phyloP scores from a whole-genome alignment of 2,888 invertebrate genomes.

The Eumacrocentrus americanus region DNA sequence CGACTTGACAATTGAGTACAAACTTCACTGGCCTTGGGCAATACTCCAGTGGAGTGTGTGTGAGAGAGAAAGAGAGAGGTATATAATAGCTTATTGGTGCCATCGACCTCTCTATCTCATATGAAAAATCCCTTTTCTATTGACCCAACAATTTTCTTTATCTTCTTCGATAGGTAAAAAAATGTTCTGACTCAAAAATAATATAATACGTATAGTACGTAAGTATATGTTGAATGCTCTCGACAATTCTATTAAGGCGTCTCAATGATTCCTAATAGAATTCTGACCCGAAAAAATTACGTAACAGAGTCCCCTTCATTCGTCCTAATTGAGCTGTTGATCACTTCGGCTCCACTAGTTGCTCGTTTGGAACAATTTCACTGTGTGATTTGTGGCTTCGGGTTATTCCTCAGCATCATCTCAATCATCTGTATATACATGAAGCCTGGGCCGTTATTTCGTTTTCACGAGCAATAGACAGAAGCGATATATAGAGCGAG shows the following conservation, averaged over 20 bases:
- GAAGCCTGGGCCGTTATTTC: too few relatives aligned
- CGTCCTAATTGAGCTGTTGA: slow-evolving; percentile 4
- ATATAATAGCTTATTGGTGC: neutral
- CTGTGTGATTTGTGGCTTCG: too few relatives aligned
- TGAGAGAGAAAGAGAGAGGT: too few relatives aligned
- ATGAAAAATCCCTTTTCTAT: neutral
- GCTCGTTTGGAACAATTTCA: neutral
- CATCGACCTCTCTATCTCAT: neutral
- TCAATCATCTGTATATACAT: too few relatives aligned
- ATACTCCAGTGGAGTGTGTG: too few relatives aligned
- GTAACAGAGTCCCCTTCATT: neutral
- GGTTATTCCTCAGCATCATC: too few relatives aligned
- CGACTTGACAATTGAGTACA: neutral
- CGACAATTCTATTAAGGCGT: neutral
- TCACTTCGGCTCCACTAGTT: neutral
- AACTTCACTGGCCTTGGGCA: slow-evolving; percentile 5
- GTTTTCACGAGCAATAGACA: slow-evolving; percentile 8
- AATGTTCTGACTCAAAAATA: too few relatives aligned
- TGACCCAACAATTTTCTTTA: neutral
- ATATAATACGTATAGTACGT: neutral
- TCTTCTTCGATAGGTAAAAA: too few relatives aligned
- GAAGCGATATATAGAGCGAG: too few relatives aligned
- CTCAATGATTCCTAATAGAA: neutral
- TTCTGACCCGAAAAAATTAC: slow-evolving; percentile 5
- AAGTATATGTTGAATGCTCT: neutral